These are phyloP conservation scores for Xenentodon cancila DNA, from an alignment of 2,797 vertebrate genomes.

Conservation along the genomic window DNA sequence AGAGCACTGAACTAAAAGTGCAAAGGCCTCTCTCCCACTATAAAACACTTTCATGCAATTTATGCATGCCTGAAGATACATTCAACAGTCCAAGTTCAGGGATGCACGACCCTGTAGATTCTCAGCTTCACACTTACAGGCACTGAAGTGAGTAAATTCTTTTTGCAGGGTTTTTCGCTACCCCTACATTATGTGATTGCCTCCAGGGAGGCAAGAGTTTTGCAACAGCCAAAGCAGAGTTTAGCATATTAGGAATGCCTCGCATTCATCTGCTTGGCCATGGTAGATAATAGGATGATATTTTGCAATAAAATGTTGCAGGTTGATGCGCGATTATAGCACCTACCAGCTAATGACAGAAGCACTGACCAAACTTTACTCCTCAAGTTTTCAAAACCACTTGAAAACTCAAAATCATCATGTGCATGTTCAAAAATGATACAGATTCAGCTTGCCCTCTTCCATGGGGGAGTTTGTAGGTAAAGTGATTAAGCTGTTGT, in stretches of 20 bases:
- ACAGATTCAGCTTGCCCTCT: constrained; percentile 1
- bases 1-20: constrained; percentile 12
- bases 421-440: constrained; percentile 5
- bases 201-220: constrained; percentile 55
- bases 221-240: constrained; percentile 62
- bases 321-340: constrained; percentile 18
- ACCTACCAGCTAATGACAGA: constrained; percentile 42
- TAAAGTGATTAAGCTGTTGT: background rate
- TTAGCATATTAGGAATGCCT: constrained; percentile 62
- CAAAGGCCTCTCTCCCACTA: constrained; percentile 14
- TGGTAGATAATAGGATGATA: constrained; percentile 23
- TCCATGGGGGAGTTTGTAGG: background rate
- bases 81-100: constrained; percentile 39
- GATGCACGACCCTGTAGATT: constrained; percentile 45
- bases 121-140: constrained; percentile 34
- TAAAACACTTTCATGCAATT: constrained; percentile 22
- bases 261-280: constrained; percentile 64
- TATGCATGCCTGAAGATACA: constrained; percentile 36
- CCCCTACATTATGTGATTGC: constrained; percentile 34
- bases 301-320: constrained; percentile 31
- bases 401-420: background rate
- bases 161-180: constrained; percentile 41
- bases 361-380: constrained; percentile 29
- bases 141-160: constrained; percentile 46
- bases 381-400: background rate